Conservation (phyloP, 2,113 vertebrate species). For the Anarhynchus alexandrinus region DNA sequence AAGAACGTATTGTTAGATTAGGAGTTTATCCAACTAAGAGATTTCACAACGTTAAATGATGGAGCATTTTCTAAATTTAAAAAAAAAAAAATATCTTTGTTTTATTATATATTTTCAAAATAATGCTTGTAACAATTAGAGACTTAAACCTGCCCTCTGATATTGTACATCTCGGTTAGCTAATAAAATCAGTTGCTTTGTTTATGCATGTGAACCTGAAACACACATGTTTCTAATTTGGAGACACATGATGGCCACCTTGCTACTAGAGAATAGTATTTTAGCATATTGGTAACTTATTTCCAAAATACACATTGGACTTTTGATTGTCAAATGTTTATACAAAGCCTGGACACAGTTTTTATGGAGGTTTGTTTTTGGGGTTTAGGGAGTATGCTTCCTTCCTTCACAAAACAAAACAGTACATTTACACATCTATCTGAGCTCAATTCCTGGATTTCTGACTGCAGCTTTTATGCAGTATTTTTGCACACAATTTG, state of each 20-base stretch:
- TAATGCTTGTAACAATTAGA: neutral
- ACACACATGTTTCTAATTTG: neutral
- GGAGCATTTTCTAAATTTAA: neutral
- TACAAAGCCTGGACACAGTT: neutral
- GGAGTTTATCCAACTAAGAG: neutral
- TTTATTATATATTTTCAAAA: neutral
- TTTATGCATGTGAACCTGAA: neutral
- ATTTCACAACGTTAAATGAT: neutral
- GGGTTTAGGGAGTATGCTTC: neutral
- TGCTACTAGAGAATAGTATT: neutral
- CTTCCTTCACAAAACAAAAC: neutral
- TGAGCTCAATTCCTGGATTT: neutral
- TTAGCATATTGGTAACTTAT: neutral
- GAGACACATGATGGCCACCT: neutral
- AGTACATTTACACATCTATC: too few species aligned
- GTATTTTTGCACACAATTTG: neutral
- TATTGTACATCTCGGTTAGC: neutral
- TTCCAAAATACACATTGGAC: neutral
- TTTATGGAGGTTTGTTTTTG: neutral
- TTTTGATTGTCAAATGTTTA: neutral
- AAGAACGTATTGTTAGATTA: neutral
- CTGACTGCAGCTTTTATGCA: neutral
- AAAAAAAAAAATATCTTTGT: neutral
- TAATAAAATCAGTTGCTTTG: neutral
- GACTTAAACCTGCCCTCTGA: neutral